Conservation (phyloP, 2,113 vertebrate genomes). For the Excalfactoria chinensis region DNA sequence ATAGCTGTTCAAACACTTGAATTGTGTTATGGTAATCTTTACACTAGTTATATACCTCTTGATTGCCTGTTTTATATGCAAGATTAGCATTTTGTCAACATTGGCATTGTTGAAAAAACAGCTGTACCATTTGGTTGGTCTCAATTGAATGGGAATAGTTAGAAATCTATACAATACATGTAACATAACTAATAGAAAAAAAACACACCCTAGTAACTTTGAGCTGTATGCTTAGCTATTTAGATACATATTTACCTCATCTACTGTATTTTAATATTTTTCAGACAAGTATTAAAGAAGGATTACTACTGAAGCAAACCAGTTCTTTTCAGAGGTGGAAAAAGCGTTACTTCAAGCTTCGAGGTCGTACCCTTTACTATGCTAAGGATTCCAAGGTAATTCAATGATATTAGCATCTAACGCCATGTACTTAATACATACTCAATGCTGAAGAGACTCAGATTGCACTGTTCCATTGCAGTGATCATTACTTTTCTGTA, state of each 20-base stretch:
- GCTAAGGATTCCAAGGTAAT: conserved; percentile 98
- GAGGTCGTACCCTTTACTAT: conserved; percentile 97
- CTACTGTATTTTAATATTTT: conserved; percentile 51
- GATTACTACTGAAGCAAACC: conserved; percentile 96
- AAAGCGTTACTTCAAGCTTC: conserved; percentile 97
- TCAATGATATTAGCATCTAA: not conserved
- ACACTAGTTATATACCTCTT: not conserved
- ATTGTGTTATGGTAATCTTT: not conserved
- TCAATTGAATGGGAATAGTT: not conserved
- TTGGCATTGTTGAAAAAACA: not conserved
- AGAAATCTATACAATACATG: not conserved
- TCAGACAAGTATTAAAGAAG: conserved; percentile 97
- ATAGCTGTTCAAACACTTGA: not conserved
- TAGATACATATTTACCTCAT: not conserved
- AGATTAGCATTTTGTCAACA: conserved; percentile 1
- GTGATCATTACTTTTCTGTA: not conserved
- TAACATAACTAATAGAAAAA: not conserved
- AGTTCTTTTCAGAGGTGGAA: conserved; percentile 99
- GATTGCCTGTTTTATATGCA: not conserved
- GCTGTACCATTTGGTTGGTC: not conserved
- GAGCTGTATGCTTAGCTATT: not conserved
- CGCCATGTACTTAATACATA: no score
- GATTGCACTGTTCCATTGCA: not conserved
- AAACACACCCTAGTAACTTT: not conserved
- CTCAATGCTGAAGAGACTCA: not conserved